A percentile compares a stretch with the other conserved stretches of the same genome.
Conservation (phyloP, 1,140 invertebrate species). For the Sycophaga agraensis region DNA sequence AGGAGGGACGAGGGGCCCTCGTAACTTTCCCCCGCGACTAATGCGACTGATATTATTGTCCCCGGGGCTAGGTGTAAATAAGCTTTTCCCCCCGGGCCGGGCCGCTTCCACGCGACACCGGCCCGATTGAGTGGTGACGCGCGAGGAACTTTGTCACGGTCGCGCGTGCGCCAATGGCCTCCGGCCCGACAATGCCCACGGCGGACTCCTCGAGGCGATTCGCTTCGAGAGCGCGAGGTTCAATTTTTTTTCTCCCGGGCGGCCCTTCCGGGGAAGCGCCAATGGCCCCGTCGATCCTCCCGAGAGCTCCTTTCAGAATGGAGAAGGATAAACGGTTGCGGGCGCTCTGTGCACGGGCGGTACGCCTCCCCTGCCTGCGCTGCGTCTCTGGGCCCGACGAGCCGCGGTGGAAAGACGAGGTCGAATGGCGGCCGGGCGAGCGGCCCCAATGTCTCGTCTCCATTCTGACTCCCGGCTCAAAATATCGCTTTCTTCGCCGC, state of each 20-base stretch:
- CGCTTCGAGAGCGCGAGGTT: not conserved
- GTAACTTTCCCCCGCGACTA: slow-evolving; percentile 34
- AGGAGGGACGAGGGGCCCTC: slow-evolving; percentile 26
- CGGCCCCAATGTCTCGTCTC: too few species aligned
- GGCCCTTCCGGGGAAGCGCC: not conserved
- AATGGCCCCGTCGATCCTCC: not conserved
- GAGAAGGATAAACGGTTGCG: not conserved
- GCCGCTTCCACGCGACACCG: too few species aligned
- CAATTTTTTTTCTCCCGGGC: not conserved
- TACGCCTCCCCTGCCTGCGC: too few species aligned
- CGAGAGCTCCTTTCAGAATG: slow-evolving; percentile 8
- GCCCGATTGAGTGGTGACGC: slow-evolving; percentile 32
- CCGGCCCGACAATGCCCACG: not conserved
- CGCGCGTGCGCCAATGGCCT: slow-evolving; percentile 6
- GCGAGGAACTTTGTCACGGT: slow-evolving; percentile 18
- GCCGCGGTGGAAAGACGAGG: too few species aligned
- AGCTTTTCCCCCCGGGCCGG: too few species aligned
- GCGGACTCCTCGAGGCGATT: not conserved
- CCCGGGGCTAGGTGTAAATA: slow-evolving; percentile 33
- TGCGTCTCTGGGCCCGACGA: too few species aligned
- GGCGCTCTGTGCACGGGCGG: too few species aligned
- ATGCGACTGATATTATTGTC: slow-evolving; percentile 32
- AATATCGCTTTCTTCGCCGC: too few species aligned
- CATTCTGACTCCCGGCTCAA: too few species aligned
- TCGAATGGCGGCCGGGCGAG: too few species aligned